phyloP scores from a whole-genome alignment of 2,888 invertebrate genomes.

The Heteropelma amictum region DNA sequence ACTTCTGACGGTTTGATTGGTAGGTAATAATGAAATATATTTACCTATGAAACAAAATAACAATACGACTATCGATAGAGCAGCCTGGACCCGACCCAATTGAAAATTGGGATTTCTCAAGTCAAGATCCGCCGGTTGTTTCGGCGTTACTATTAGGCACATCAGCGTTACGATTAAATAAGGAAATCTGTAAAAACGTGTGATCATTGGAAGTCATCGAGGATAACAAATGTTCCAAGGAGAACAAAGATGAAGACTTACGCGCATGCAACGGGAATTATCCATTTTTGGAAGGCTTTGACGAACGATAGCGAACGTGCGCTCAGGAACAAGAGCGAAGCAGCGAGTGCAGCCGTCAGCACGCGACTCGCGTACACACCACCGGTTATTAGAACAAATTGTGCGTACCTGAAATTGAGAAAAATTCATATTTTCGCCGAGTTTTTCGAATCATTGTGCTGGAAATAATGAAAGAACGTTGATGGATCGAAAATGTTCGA shows the following conservation, averaged over 20 bases:
- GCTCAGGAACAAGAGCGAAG: conserved; percentile 89
- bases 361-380: conserved; percentile 90
- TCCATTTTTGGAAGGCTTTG: conserved; percentile 85
- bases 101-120: conserved; percentile 88
- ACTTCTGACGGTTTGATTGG: neutral
- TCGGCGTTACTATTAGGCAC: conserved; percentile 80
- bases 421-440: conserved; percentile 4
- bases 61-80: conserved; percentile 86
- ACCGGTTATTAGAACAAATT: conserved; percentile 87
- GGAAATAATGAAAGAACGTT: conserved; percentile 13
- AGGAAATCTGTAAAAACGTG: conserved; percentile 77
- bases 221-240: neutral
- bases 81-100: conserved; percentile 87
- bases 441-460: neutral
- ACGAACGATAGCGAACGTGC: conserved; percentile 91
- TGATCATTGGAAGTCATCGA: neutral
- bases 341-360: conserved; percentile 91
- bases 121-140: conserved; percentile 79
- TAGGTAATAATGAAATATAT: too few relatives aligned
- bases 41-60: conserved; percentile 89
- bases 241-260: conserved; percentile 68
- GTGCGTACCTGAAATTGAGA: conserved; percentile 81
- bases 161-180: conserved; percentile 83
- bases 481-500: too few relatives aligned
- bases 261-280: conserved; percentile 82